Conservation (phyloP, 2,888 invertebrate species). For the Caenorhabditis virilis region DNA sequence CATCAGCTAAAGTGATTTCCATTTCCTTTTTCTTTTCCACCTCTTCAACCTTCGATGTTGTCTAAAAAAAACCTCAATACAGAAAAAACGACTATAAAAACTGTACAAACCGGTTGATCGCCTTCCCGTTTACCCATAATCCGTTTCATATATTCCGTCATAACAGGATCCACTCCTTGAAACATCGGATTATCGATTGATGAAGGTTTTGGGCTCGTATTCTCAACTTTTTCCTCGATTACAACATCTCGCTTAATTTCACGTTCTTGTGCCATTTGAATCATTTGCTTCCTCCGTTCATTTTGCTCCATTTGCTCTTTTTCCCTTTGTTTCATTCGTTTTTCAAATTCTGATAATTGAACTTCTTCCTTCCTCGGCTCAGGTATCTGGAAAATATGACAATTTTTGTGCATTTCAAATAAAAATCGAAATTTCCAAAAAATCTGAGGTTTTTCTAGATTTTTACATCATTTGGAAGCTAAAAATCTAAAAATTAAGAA, state of each 20-base stretch:
- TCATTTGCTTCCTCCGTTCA: slow-evolving; percentile 6
- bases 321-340: slow-evolving; percentile 7
- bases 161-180: slow-evolving; percentile 47
- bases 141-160: slow-evolving; percentile 51
- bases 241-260: too few species aligned
- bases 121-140: slow-evolving; percentile 31
- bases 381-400: too few species aligned
- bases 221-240: background rate
- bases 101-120: too few species aligned
- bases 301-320: slow-evolving; percentile 2
- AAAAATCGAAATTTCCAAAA: too few species aligned
- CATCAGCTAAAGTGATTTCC: slow-evolving; percentile 33
- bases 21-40: slow-evolving; percentile 7
- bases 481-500: too few species aligned
- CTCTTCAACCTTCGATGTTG: background rate
- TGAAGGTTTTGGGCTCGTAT: slow-evolving; percentile 5
- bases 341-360: slow-evolving; percentile 19
- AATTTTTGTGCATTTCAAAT: too few species aligned
- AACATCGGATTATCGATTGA: slow-evolving; percentile 31
- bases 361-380: background rate
- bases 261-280: slow-evolving; percentile 13
- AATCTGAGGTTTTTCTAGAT: too few species aligned
- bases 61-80: too few species aligned
- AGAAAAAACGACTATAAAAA: too few species aligned
- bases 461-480: too few species aligned